Base-by-base conservation (phyloP, 2,113 vertebrate genomes). In the Cyprinodon brontotheroides region DNA sequence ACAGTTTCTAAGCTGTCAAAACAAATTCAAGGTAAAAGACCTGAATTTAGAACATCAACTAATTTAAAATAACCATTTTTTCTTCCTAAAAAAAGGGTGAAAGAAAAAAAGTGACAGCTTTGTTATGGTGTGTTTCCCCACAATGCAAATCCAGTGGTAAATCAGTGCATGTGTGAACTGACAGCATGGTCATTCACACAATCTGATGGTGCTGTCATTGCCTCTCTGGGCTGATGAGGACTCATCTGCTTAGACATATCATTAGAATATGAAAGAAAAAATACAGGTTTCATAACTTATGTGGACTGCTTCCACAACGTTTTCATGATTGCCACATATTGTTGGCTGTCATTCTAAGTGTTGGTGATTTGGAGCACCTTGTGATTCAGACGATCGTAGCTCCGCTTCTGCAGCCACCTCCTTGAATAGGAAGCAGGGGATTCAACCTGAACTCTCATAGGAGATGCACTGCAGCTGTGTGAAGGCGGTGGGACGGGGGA, bases 401-500 rank as follows among this genome's bases (percentile, higher is more conserved):
- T 0, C 72, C 87, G 67, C 75, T 72, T 89, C 84, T 12, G 68
- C 68, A 57, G 78, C 74, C 65, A 82, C 88, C 84, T 92, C 77
- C 0, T 45, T 45, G 81, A 78, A 88, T 61, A 74, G 85, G 83
- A 85, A 82, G 77, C 75, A 36, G 86, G 82, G 74, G 80, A 93
- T 93, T 94, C 93, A 94, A 93, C 90, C 85, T 64, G 77, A 87
- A 80, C 90, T 92, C 89, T 93, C 93, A 94, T 67, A 74, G 77
- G 81, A 59, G 53, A 79, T 61, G 47, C 73, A 74, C 83, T 89
- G 75, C 89, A 89, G 92, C 86, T 77, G 85, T 67, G 80, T 77
- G 81, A 70, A 68, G 79, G 70, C 41, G 76, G 65, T 61, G 50
- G 74, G 62, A 68, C 4, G 60, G 29, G 68, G 69, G 77, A 61